These are phyloP conservation scores for Coregonus suidteri DNA, from an alignment of 2,797 vertebrate species.

Conservation along the genomic window DNA sequence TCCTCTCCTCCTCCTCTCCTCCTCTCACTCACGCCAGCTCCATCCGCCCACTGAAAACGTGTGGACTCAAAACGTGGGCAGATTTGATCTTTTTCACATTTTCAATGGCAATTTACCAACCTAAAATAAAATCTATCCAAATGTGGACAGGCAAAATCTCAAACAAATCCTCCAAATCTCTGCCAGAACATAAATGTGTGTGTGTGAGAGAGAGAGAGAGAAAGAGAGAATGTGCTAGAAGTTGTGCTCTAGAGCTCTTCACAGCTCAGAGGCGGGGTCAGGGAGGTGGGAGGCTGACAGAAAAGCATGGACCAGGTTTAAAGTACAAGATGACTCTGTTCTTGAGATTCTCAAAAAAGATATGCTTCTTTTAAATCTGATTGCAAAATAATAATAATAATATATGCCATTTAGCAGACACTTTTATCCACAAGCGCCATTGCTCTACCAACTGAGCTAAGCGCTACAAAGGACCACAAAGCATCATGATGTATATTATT, in stretches of 20 bases:
- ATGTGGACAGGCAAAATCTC: conserved; percentile 5
- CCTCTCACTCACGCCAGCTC: conserved; percentile 63
- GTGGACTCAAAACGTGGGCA: conserved; percentile 59
- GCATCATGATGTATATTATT: no score
- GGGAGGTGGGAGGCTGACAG: background rate
- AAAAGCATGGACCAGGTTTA: background rate
- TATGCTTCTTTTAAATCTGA: background rate
- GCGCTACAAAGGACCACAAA: no score
- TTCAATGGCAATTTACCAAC: conserved; percentile 22
- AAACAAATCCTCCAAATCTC: background rate
- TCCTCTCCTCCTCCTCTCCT: conserved; percentile 59
- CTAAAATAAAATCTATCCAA: background rate
- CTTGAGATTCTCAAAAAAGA: background rate
- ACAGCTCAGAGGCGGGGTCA: background rate
- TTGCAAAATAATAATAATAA: background rate
- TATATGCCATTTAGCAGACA: no score
- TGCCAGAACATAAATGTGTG: background rate
- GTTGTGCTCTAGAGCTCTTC: conserved; percentile 2
- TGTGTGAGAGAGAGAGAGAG: conserved; percentile 7
- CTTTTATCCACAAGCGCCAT: no score
- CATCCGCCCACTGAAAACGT: conserved; percentile 71
- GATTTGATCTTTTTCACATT: conserved; percentile 34
- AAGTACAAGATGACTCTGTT: background rate
- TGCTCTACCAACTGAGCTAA: no score
- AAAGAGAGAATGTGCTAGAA: conserved; percentile 1